Evolutionary conservation across 1,140 invertebrate species (phyloP), one percentile per base, ranked within the genome.

Genomic region (Zaprionus africanus): DNA sequence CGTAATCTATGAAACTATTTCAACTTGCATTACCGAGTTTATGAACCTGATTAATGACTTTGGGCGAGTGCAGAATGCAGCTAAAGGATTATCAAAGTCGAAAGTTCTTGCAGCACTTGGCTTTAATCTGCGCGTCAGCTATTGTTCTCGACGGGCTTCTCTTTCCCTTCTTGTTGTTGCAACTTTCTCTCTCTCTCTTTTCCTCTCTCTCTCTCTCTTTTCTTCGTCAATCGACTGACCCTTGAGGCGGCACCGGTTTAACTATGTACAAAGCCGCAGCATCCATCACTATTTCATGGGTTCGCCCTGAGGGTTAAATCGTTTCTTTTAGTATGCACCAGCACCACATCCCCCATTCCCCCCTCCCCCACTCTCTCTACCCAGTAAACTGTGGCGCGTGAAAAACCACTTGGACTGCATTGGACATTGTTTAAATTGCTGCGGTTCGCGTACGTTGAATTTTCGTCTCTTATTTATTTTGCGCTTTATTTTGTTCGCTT

Each of bases 351-450:
- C 41, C 62, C 7, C 41, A 15, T 17, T 22, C 2, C 13, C 19
- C 43, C 53, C n/a, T n/a, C n/a, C n/a, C n/a, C n/a, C n/a, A n/a
- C n/a, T n/a, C n/a, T n/a, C n/a, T 22, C 36, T 36, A 26, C 26
- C 3, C 77, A 82, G 62, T 72, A 64, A 72, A 82, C 66, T 78
- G 77, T 71, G 78, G 73, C 69, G 67, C 54, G 79, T 69, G 65
- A 85, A 86, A 69, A 87, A 88, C 67, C 83, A 86, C 82, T 85
- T 78, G 83, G 77, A 86, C 80, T 86, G 83, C 81, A 87, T 88
- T 88, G 84, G 84, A 87, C 84, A 87, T 88, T 87, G 84, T 87
- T 87, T 88, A 87, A 87, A 87, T 87, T 88, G 81, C 84, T 87
- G 84, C 70, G 84, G 84, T 88, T 84, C 78, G 84, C 84, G 78